Evolutionary conservation across 2,888 invertebrate genomes (phyloP).

Genomic region (Stenichneumon culpator): DNA sequence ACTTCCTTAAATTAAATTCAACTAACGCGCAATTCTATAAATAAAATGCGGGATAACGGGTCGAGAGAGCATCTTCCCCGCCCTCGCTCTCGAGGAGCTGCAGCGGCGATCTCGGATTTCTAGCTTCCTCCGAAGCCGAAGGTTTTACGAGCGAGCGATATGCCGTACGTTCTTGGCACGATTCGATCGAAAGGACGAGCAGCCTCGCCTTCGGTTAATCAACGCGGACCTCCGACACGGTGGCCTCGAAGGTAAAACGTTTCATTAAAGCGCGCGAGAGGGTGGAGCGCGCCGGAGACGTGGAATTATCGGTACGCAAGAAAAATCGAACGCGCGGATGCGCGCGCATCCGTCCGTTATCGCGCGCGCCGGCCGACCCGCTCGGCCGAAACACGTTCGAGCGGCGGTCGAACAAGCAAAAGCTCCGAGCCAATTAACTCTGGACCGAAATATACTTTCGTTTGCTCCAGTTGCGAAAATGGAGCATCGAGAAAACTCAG

Average conservation of each 20-base stretch:
- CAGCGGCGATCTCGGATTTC: conserved; percentile 1
- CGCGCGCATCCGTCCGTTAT: no score
- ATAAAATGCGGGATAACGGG: not conserved
- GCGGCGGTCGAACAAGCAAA: conserved; percentile 14
- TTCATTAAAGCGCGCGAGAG: not conserved
- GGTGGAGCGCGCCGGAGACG: not conserved
- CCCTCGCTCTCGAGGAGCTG: not conserved
- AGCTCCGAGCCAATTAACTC: conserved; percentile 56
- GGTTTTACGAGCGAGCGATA: conserved; percentile 54
- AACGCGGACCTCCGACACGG: conserved; percentile 41
- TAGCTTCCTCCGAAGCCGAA: conserved; percentile 58
- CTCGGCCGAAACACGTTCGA: not conserved
- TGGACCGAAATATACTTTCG: conserved; percentile 47
- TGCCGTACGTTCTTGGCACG: conserved; percentile 66
- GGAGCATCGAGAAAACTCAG: conserved; percentile 37
- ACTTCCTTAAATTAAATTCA: no score
- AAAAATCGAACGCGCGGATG: not conserved
- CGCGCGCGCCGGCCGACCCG: not conserved
- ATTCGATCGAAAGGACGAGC: conserved; percentile 64
- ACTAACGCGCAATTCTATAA: no score
- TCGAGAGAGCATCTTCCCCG: conserved; percentile 24
- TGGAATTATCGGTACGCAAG: not conserved
- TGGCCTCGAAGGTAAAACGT: conserved; percentile 52
- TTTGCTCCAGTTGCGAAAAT: conserved; percentile 58
- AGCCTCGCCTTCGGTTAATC: conserved; percentile 54